phyloP scores from a whole-genome alignment of 2,888 invertebrate genomes.

The Drosophila helvetica region DNA sequence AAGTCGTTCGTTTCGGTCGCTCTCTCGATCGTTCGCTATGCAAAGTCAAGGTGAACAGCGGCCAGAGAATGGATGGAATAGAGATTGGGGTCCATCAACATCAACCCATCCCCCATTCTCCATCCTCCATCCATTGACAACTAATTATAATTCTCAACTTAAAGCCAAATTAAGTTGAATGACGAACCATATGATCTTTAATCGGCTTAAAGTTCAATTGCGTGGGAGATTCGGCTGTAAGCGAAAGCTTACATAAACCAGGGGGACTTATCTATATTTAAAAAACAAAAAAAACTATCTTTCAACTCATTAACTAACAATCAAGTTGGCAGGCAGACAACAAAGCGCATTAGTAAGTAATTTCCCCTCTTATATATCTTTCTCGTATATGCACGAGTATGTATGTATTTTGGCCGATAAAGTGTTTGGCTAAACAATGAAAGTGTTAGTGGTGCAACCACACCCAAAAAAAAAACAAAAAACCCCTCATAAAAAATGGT shows the following conservation, averaged over 20 bases:
- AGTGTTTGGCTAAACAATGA: slow-evolving; percentile 56
- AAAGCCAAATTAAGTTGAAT: slow-evolving; percentile 66
- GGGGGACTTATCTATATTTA: slow-evolving; percentile 18
- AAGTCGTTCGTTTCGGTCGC: slow-evolving; percentile 14
- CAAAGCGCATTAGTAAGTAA: slow-evolving; percentile 63
- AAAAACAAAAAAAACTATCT: slow-evolving; percentile 20
- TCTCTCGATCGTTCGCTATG: slow-evolving; percentile 37
- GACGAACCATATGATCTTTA: slow-evolving; percentile 48
- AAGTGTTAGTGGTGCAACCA: slow-evolving; percentile 64
- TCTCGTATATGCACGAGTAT: slow-evolving; percentile 13
- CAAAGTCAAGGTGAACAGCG: slow-evolving; percentile 78
- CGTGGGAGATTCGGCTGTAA: slow-evolving; percentile 57
- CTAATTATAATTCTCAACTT: slow-evolving; percentile 66
- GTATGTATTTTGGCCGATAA: slow-evolving; percentile 49
- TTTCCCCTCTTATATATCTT: slow-evolving; percentile 44
- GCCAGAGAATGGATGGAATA: slow-evolving; percentile 15
- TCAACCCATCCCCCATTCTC: neutral
- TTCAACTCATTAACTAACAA: slow-evolving; percentile 65
- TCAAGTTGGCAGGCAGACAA: slow-evolving; percentile 31
- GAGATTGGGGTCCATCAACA: slow-evolving; percentile 11
- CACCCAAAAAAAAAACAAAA: slow-evolving; percentile 40
- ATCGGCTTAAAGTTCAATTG: slow-evolving; percentile 60
- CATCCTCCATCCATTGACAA: slow-evolving; percentile 47
- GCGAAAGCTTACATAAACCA: slow-evolving; percentile 51
- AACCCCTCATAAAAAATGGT: slow-evolving; percentile 11